Base-by-base conservation (phyloP, 2,888 invertebrate species). In the Linnaemya vulpina region DNA sequence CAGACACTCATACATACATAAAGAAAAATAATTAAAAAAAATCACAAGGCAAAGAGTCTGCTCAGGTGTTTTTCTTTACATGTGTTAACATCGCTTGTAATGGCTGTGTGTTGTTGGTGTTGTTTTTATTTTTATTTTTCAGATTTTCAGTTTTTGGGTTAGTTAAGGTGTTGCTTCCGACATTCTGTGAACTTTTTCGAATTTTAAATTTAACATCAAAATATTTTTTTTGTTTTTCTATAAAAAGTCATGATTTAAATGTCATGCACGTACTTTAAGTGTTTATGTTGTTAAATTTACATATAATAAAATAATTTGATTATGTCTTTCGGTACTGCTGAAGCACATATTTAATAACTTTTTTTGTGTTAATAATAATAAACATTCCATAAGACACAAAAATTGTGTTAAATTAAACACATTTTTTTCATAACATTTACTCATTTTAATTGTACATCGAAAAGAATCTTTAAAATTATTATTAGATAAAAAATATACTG, bases 31-130 rank as follows among this genome's bases (percentile, higher is more conserved):
- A 40, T 15, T 11, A 68, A 40, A 62, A 68, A 10, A 51, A 11
- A 11, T 13, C 11, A 10, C 55, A 55, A 79, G n/a, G 55, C 25
- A 62, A 46, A 20, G 53, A 81, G 17, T 58, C n/a, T 67, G 15
- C 30, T 38, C 74, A 83, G 83, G 78, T 83, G 83, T 83, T 78
- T 67, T 43, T 40, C 38, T 35, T 1, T 74, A 83, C 78, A 75
- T 43, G 22, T 83, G 83, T 82, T 17, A 70, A 82, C 70, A 71
- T 22, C 20, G 22, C 46, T 82, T 65, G 63, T 55, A 25, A 70
- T 55, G n/a, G 10, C 38, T 62, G 63, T 70, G n/a, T 4, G 51
- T n/a, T 25, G 22, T 55, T 68, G 46, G 9, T 68, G 4, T 25
- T 68, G 38, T 49, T 51, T 71, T 30, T 30, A 3, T 30, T 30